Percentiles rank a stretch among this genome's conserved stretches.
Evolutionary conservation across 2,888 invertebrate species (phyloP).

Genomic region (Parnassius orleans): DNA sequence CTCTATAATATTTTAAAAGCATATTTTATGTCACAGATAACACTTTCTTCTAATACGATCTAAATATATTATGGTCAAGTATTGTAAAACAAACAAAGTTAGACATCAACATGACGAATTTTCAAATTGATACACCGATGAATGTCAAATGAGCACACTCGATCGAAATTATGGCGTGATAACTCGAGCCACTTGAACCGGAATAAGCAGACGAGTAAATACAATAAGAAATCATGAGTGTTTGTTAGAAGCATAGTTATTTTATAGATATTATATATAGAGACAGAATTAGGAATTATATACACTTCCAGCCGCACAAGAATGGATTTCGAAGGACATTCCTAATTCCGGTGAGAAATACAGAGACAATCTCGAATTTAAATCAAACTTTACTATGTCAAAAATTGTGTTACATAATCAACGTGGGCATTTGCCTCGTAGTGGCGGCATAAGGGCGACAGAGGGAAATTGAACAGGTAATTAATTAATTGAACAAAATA

Average conservation of each 20-base stretch:
- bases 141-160: conserved; percentile 42
- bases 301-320: neutral
- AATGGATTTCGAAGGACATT: too few species aligned
- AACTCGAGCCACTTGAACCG: conserved; percentile 14
- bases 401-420: too few species aligned
- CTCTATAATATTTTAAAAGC: conserved; percentile 8
- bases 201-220: conserved; percentile 23
- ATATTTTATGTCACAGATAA: conserved; percentile 27
- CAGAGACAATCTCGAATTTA: too few species aligned
- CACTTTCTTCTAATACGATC: conserved; percentile 31
- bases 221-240: conserved; percentile 22
- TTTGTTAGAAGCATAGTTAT: conserved; percentile 12
- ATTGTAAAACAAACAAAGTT: conserved; percentile 10
- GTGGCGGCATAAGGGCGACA: too few species aligned
- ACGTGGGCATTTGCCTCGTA: too few species aligned
- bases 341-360: too few species aligned
- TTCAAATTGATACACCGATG: conserved; percentile 42
- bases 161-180: conserved; percentile 33
- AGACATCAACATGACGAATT: conserved; percentile 23
- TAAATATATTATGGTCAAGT: conserved; percentile 7
- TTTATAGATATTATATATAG: conserved; percentile 23
- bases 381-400: too few species aligned
- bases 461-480: too few species aligned
- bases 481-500: too few species aligned
- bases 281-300: neutral